Conservation (phyloP, 2,113 vertebrate species). For the Tretioscincus oriximinensis region DNA sequence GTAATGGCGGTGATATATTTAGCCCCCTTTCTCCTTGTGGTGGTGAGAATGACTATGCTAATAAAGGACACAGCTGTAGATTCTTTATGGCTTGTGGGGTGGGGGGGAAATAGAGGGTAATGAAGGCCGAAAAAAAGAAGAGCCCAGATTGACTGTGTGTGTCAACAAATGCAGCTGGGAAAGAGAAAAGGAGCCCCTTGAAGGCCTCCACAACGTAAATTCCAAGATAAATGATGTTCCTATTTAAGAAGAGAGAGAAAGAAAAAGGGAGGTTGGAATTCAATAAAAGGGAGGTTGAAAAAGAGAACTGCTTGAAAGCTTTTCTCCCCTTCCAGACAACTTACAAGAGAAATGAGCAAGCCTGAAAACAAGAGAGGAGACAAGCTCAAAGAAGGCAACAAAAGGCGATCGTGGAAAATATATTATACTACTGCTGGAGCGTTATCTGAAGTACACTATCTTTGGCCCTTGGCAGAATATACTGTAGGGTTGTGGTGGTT, state of each 20-base stretch:
- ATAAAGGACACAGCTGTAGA: slow-evolving; percentile 96
- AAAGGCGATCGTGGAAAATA: slow-evolving; percentile 79
- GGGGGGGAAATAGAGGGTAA: slow-evolving; percentile 54
- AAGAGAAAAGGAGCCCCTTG: slow-evolving; percentile 80
- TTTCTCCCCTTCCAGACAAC: slow-evolving; percentile 82
- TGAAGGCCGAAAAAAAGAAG: slow-evolving; percentile 63
- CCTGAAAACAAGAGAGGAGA: slow-evolving; percentile 64
- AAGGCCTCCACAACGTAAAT: slow-evolving; percentile 76
- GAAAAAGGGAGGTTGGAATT: slow-evolving; percentile 86
- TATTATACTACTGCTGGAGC: slow-evolving; percentile 31
- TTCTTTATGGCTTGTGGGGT: slow-evolving; percentile 85
- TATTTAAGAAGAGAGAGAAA: slow-evolving; percentile 68
- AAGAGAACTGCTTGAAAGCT: slow-evolving; percentile 74
- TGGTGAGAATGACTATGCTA: slow-evolving; percentile 81
- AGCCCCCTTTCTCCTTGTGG: slow-evolving; percentile 65
- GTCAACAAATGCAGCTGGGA: slow-evolving; percentile 97
- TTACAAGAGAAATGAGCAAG: slow-evolving; percentile 82
- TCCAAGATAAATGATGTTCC: slow-evolving; percentile 79
- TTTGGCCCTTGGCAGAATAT: neutral
- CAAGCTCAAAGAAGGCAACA: slow-evolving; percentile 70
- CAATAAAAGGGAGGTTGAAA: slow-evolving; percentile 82
- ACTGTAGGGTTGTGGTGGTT: slow-evolving; percentile 39
- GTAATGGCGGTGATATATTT: slow-evolving; percentile 90
- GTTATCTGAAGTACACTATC: slow-evolving; percentile 47
- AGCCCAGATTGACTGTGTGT: slow-evolving; percentile 87